These are phyloP conservation scores for Adela reaumurella DNA, from an alignment of 2,888 invertebrate genomes.

Conservation along the genomic window DNA sequence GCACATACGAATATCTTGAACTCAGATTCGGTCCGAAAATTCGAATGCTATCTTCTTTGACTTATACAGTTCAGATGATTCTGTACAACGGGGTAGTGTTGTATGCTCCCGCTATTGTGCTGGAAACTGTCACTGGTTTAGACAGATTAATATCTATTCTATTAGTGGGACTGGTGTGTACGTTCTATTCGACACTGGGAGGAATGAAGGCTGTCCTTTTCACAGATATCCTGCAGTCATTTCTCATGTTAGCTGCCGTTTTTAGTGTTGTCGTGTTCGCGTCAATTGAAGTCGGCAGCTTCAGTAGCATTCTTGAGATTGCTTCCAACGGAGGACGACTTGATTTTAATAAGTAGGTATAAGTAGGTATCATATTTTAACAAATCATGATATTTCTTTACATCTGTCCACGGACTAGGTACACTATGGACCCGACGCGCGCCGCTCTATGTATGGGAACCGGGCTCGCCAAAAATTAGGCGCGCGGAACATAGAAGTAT, in stretches of 20 bases:
- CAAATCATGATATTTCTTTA: too few relatives aligned
- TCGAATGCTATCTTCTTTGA: constrained; percentile 74
- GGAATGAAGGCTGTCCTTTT: constrained; percentile 90
- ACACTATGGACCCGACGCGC: too few relatives aligned
- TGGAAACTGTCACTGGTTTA: constrained; percentile 83
- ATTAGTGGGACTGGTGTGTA: constrained; percentile 72
- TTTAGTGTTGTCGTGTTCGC: constrained; percentile 76
- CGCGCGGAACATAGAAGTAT: too few relatives aligned
- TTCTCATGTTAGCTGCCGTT: constrained; percentile 81
- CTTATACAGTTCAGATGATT: constrained; percentile 87
- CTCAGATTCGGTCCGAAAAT: constrained; percentile 75
- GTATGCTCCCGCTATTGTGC: constrained; percentile 88
- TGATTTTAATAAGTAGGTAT: constrained; percentile 66
- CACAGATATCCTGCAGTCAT: constrained; percentile 81
- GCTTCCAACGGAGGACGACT: constrained; percentile 69
- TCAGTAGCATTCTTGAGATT: constrained; percentile 66
- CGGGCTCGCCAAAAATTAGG: too few relatives aligned
- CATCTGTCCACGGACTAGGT: too few relatives aligned
- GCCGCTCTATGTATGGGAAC: too few relatives aligned
- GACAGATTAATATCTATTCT: constrained; percentile 69
- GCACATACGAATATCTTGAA: constrained; percentile 91
- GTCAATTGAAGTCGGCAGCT: constrained; percentile 64
- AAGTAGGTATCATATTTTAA: too few relatives aligned
- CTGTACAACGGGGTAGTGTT: constrained; percentile 88
- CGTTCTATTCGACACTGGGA: constrained; percentile 83